phyloP scores from a whole-genome alignment of 2,888 invertebrate species.

The Cephus pulcher region DNA sequence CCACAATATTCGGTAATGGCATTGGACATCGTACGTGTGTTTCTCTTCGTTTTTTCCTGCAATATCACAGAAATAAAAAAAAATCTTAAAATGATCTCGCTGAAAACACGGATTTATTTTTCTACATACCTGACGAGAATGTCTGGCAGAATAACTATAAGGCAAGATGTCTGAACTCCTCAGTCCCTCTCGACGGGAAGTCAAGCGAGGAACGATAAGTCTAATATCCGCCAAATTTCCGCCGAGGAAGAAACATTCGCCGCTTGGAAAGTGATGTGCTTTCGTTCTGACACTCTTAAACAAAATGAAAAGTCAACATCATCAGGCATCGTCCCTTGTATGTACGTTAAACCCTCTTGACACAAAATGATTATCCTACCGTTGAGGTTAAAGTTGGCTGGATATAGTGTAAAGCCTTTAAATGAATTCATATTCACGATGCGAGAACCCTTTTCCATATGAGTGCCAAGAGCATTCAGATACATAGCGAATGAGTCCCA shows the following conservation, averaged over 20 bases:
- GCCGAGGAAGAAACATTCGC: not conserved
- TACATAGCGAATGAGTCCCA: not conserved
- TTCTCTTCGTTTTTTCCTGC: too few relatives aligned
- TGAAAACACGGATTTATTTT: too few relatives aligned
- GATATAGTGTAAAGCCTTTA: not conserved
- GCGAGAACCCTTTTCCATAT: not conserved
- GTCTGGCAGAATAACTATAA: not conserved
- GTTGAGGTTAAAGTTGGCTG: not conserved
- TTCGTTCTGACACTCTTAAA: not conserved
- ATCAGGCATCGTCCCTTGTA: not conserved
- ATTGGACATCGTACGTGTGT: not conserved
- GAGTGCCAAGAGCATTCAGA: not conserved
- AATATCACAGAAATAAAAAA: too few relatives aligned
- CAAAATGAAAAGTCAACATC: not conserved
- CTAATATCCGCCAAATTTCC: not conserved
- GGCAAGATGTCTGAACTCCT: not conserved
- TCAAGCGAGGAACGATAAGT: not conserved
- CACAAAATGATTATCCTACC: not conserved
- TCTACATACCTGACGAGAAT: not conserved
- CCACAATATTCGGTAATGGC: not conserved
- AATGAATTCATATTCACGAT: not conserved
- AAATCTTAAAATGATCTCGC: too few relatives aligned
- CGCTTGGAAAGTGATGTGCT: not conserved
- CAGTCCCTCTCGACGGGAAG: not conserved
- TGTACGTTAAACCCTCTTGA: not conserved